Percentiles rank a stretch among this genome's conserved stretches.
Conservation (phyloP, 2,888 invertebrate genomes). For the Creontiades dilutus region DNA sequence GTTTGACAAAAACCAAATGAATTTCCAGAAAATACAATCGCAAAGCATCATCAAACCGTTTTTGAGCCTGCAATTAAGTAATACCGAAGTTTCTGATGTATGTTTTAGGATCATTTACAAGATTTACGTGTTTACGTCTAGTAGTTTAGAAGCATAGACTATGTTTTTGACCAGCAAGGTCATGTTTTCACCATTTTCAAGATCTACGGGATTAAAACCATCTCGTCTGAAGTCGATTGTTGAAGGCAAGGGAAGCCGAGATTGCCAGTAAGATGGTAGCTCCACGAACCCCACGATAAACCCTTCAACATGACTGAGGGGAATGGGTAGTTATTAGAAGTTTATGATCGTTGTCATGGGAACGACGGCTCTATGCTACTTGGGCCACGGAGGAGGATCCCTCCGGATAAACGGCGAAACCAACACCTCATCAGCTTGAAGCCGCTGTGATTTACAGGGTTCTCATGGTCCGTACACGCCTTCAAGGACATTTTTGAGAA, state of each 20-base stretch:
- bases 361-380: not conserved
- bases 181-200: too few species aligned
- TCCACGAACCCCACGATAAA: constrained; percentile 2
- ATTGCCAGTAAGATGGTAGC: not conserved
- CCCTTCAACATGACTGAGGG: not conserved
- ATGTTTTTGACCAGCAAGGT: too few species aligned
- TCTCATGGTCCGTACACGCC: not conserved
- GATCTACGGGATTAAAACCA: too few species aligned
- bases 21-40: too few species aligned
- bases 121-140: too few species aligned
- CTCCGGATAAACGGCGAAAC: constrained; percentile 13
- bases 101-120: too few species aligned
- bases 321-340: not conserved
- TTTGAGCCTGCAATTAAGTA: too few species aligned
- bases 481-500: constrained; percentile 5
- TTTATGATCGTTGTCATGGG: constrained; percentile 28
- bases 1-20: too few species aligned
- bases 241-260: not conserved
- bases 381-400: constrained; percentile 1
- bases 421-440: constrained; percentile 32
- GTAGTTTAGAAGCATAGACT: too few species aligned
- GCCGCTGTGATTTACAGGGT: constrained; percentile 34
- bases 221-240: not conserved
- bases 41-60: too few species aligned
- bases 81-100: too few species aligned